phyloP scores from a whole-genome alignment of 2,113 vertebrate species.

The Rhabdomys dilectus region DNA sequence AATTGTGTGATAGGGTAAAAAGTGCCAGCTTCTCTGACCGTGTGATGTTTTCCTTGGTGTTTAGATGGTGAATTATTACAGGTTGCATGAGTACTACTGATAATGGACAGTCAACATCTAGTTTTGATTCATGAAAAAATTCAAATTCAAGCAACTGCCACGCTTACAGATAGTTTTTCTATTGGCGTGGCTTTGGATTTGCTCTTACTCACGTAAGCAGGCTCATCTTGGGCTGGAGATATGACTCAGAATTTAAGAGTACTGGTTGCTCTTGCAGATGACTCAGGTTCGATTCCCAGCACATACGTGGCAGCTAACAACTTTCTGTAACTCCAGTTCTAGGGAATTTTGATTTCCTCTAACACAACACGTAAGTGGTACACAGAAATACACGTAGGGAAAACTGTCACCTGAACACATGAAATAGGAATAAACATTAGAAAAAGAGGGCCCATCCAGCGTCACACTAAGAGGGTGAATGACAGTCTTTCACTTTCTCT shows the following conservation, averaged over 20 bases:
- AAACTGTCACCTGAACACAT: neutral
- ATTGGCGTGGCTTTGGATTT: neutral
- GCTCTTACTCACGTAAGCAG: neutral
- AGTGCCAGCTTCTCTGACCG: neutral
- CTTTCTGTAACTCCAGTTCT: neutral
- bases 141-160: neutral
- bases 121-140: slow-evolving; percentile 21
- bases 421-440: neutral
- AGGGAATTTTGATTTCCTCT: neutral
- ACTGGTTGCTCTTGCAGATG: neutral
- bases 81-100: neutral
- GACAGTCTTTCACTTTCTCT: neutral
- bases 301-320: neutral
- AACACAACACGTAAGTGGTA: neutral
- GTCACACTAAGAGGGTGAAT: neutral
- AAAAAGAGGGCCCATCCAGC: neutral
- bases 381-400: neutral
- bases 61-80: neutral
- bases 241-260: neutral
- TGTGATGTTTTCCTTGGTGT: neutral
- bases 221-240: neutral
- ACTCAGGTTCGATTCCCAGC: neutral
- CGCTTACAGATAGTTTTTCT: neutral
- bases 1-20: neutral
- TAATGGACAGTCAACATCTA: neutral